Base-by-base conservation (phyloP, 2,113 vertebrate genomes). In the Mus musculus region DNA sequence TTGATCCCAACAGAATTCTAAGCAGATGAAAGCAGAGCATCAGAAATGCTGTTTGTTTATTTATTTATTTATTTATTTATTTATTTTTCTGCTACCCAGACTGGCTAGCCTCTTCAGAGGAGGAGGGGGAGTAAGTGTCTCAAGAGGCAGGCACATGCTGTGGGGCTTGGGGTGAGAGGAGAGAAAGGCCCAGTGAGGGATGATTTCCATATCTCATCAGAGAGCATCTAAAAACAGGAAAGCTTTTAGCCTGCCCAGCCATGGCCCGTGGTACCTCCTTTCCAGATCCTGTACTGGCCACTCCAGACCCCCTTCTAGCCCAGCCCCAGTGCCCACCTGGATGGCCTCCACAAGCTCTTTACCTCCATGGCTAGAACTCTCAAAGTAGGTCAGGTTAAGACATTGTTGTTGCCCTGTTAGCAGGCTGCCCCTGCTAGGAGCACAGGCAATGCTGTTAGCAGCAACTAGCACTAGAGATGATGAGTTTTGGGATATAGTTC, bases 31-130 rank as follows among this genome's bases (percentile, higher is more conserved):
- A n/a, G 52, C 14, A 4, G 61, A 90, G 59, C 90, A 75, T 96
- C 30, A 56, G 81, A 96, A 96, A 92, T 72, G 91, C 71, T 73
- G 16, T 49, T 49, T 42, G 3, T 98, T 98, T 98, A 98, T 82
- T 82, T 42, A 42, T 42, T 42, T 42, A 42, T 42, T 42, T 42
- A 42, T 42, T 42, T 42, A 42, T 42, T 42, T 42, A 42, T 42
- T 26, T 96, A 49, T 49, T 95, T 89, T 49, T 92, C 46, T 33
- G 71, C 33, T 0, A 0, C 42, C 69, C 84, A 39, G n/a, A 76
- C 63, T 33, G 54, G 71, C 89, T 87, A 76, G 84, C 59, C 33
- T 85, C 39, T 75, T 30, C 1, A 3, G 76, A 88, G 80, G 17
- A 30, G 36, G 59, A 39, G 92, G 49, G 26, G 10, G 69, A 82